Conservation (phyloP, 2,113 vertebrate genomes). For the Mormyrus lacerda region DNA sequence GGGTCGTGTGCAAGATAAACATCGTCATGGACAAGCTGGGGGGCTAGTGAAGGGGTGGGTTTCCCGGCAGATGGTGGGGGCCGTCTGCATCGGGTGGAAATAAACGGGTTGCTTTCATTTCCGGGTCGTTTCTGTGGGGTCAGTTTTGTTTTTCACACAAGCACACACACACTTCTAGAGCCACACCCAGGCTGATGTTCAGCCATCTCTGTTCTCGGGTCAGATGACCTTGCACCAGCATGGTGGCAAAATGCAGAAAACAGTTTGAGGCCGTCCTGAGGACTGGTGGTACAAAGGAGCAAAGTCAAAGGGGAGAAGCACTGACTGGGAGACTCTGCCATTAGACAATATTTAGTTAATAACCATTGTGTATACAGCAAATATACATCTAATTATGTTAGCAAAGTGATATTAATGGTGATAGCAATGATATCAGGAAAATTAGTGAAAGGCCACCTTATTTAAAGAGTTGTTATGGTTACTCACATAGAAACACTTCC, state of each 20-base stretch:
- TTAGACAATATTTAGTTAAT: neutral
- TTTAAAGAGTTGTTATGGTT: neutral
- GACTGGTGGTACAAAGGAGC: neutral
- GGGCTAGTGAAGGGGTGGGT: slow-evolving; percentile 64
- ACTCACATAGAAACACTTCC: slow-evolving; percentile 13
- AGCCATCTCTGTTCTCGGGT: neutral
- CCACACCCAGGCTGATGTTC: neutral
- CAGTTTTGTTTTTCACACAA: neutral
- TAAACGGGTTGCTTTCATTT: slow-evolving; percentile 11
- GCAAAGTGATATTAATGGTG: neutral
- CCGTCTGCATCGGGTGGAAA: neutral
- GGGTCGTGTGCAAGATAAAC: slow-evolving; percentile 84
- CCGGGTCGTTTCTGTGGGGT: slow-evolving; percentile 8
- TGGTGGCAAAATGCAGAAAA: neutral
- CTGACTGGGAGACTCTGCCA: neutral
- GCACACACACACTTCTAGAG: neutral
- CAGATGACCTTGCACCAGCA: neutral
- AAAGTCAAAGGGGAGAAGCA: neutral
- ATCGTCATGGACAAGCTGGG: slow-evolving; percentile 72
- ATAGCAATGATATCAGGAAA: neutral
- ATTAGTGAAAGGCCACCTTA: neutral
- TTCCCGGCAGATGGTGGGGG: neutral
- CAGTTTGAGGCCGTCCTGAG: neutral
- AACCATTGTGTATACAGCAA: neutral
- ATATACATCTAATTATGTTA: neutral